Base-by-base conservation (phyloP, 2,797 vertebrate genomes). In the Rhodeus uyekii region DNA sequence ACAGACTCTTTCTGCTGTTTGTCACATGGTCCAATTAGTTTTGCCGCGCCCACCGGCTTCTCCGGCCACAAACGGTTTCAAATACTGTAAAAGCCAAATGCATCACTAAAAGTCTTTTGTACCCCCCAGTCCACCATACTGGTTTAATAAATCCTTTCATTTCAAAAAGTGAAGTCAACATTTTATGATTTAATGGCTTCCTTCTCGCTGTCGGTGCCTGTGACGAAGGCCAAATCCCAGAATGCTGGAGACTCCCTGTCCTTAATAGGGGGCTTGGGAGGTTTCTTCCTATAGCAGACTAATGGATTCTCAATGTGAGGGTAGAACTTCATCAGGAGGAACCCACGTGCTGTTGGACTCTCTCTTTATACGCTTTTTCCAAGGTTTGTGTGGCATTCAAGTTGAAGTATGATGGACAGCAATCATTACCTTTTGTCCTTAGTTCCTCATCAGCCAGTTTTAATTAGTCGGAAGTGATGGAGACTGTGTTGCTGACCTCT, bases 121-220 rank as follows among this genome's bases (percentile, higher is more conserved):
- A 63, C 63, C 32, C 85, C 34, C 87, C 73, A 34, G 83, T 86
- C 85, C 81, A 85, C 90, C 89, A 92, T 91, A 88, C 87, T 89
- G 91, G 92, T 94, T 89, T 91, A 92, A 94, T 94, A 93, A 93
- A 88, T 84, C 87, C 63, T 91, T 93, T 92, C 89, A 90, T 90
- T 92, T 89, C 89, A 80, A 88, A 87, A 90, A 91, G 90, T 92
- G 90, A 93, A 92, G 92, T 92, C 91, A 93, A 92, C 85, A 84
- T 91, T 92, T 93, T 92, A 90, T 92, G 89, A 90, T 93, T 93
- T 92, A 91, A 92, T 88, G 80, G 92, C 91, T 93, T 94, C 93
- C 91, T 92, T 89, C 91, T 92, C 90, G 89, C 87, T 90, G 90
- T 84, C 84, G 90, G 90, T 92, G 91, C 89, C 84, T 89, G 86